Conservation (phyloP, 2,888 invertebrate species). For the Nomada fabriciana region DNA sequence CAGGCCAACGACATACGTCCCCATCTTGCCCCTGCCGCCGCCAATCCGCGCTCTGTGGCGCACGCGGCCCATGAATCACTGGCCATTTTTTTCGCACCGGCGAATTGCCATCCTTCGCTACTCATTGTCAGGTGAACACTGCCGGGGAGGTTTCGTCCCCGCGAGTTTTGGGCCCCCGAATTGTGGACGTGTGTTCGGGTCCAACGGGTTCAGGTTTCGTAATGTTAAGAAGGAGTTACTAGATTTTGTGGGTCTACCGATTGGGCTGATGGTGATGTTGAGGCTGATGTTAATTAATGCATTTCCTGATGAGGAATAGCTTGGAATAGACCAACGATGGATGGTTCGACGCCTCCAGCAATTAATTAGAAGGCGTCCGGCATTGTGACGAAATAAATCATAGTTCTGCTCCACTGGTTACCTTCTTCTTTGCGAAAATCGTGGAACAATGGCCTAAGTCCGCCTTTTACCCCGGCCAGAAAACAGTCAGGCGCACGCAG, state of each 20-base stretch:
- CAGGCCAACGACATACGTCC: slow-evolving; percentile 74
- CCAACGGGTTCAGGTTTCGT: too few relatives aligned
- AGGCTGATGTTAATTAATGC: too few relatives aligned
- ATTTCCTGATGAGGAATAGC: too few relatives aligned
- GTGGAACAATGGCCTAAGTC: background rate
- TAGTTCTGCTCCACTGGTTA: too few relatives aligned
- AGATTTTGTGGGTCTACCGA: too few relatives aligned
- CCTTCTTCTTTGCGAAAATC: background rate
- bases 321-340: too few relatives aligned
- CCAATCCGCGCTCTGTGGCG: slow-evolving; percentile 45
- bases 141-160: background rate
- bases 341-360: too few relatives aligned
- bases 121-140: slow-evolving; percentile 1
- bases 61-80: slow-evolving; percentile 73
- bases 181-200: background rate
- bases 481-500: background rate
- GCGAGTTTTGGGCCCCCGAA: slow-evolving; percentile 6
- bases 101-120: slow-evolving; percentile 62
- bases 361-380: too few relatives aligned
- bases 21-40: slow-evolving; percentile 37
- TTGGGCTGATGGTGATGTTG: too few relatives aligned
- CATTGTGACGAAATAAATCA: too few relatives aligned
- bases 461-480: background rate
- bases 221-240: too few relatives aligned
- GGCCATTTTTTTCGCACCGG: slow-evolving; percentile 64